phyloP scores from a whole-genome alignment of 2,888 invertebrate genomes.

The Agrotis segetum region DNA sequence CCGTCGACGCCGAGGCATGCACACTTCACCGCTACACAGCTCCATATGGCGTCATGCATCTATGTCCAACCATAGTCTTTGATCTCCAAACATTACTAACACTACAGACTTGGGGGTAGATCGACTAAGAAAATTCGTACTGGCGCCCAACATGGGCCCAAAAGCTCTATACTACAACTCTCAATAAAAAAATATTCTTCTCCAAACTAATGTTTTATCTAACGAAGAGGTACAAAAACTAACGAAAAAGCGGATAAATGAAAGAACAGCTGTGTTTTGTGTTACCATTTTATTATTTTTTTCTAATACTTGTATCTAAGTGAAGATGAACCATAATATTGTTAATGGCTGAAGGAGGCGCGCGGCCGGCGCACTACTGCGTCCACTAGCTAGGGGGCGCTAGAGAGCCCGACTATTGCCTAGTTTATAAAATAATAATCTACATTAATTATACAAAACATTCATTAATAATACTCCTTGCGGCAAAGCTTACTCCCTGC shows the following conservation, averaged over 20 bases:
- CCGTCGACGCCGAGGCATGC: slow-evolving; percentile 79
- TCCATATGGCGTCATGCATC: slow-evolving; percentile 84
- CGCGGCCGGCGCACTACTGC: slow-evolving; percentile 84
- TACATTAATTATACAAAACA: slow-evolving; percentile 81
- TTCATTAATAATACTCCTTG: slow-evolving; percentile 78
- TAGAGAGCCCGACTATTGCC: slow-evolving; percentile 75
- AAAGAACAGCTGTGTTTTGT: slow-evolving; percentile 88
- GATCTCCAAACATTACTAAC: slow-evolving; percentile 66
- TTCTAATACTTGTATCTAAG: slow-evolving; percentile 87
- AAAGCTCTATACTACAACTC: slow-evolving; percentile 81
- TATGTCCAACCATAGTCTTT: slow-evolving; percentile 74
- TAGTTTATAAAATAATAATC: slow-evolving; percentile 74
- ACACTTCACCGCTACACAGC: slow-evolving; percentile 81
- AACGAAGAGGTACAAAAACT: slow-evolving; percentile 78
- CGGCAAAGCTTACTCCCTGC: slow-evolving; percentile 78
- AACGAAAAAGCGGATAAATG: slow-evolving; percentile 88
- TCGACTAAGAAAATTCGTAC: slow-evolving; percentile 68
- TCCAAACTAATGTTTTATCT: slow-evolving; percentile 69
- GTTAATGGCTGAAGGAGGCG: slow-evolving; percentile 85
- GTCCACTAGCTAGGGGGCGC: slow-evolving; percentile 80
- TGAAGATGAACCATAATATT: slow-evolving; percentile 89
- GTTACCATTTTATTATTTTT: slow-evolving; percentile 84
- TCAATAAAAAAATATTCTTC: slow-evolving; percentile 74
- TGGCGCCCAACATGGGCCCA: slow-evolving; percentile 82
- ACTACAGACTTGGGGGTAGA: slow-evolving; percentile 68